These are phyloP conservation scores for Ectemnius cavifrons DNA, from an alignment of 2,888 invertebrate genomes.

Conservation along the genomic window DNA sequence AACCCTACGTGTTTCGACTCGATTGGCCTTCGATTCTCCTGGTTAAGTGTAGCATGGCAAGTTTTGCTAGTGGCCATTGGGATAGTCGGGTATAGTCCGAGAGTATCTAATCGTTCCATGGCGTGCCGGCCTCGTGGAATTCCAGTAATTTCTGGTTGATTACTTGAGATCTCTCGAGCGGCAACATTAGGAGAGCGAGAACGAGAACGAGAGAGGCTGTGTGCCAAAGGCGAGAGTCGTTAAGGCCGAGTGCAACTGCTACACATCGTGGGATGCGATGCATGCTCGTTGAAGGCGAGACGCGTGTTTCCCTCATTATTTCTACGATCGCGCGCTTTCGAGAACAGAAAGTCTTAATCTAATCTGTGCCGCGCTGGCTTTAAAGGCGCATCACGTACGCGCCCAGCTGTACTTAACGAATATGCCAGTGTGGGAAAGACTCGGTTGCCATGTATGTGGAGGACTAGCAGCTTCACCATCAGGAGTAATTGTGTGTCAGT, in stretches of 20 bases:
- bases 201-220: conserved; percentile 5
- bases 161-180: conserved; percentile 26
- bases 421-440: background rate
- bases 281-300: conserved; percentile 23
- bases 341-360: conserved; percentile 30
- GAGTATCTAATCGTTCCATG: too few relatives aligned
- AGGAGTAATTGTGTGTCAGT: too few relatives aligned
- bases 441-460: too few relatives aligned
- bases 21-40: too few relatives aligned
- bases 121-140: conserved; percentile 43
- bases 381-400: conserved; percentile 31
- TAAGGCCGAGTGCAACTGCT: conserved; percentile 47
- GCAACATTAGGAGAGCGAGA: conserved; percentile 32
- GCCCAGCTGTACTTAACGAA: conserved; percentile 13
- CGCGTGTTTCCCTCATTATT: conserved; percentile 31
- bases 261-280: conserved; percentile 42
- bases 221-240: conserved; percentile 31
- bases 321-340: conserved; percentile 29
- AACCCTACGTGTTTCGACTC: too few relatives aligned
- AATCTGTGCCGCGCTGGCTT: conserved; percentile 18
- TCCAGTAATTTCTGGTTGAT: conserved; percentile 54
- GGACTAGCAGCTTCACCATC: too few relatives aligned
- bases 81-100: too few relatives aligned
- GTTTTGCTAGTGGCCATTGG: too few relatives aligned
- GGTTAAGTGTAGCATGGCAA: too few relatives aligned